Conservation (phyloP, 2,888 invertebrate genomes). For the Pachycephus smyrnensis region DNA sequence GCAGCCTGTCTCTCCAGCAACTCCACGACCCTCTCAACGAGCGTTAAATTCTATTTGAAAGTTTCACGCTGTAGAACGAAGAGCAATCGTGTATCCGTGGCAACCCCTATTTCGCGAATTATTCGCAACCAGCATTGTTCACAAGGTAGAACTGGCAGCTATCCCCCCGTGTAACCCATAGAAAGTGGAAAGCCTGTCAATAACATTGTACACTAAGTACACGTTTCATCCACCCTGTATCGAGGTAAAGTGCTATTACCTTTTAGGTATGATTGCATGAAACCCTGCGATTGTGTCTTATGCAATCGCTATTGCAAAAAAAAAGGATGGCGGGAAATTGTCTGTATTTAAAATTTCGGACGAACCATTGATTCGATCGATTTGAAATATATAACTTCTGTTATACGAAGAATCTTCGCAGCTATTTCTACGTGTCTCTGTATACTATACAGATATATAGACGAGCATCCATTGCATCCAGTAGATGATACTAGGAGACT, state of each 20-base stretch:
- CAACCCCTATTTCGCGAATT: not conserved
- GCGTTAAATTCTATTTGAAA: conserved; percentile 23
- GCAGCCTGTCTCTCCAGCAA: conserved; percentile 6
- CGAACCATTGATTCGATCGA: not conserved
- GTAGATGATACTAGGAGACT: no score
- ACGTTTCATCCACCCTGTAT: not conserved
- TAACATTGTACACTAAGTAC: not conserved
- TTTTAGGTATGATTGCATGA: not conserved
- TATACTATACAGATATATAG: no score
- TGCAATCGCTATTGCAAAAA: not conserved
- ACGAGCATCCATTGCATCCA: no score
- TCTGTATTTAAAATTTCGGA: not conserved
- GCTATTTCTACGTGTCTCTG: no score
- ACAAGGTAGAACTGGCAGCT: not conserved
- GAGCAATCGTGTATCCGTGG: not conserved
- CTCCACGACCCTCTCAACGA: conserved; percentile 11
- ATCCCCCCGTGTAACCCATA: not conserved
- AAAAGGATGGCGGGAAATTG: not conserved
- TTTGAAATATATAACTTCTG: not conserved
- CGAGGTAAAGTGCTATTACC: not conserved
- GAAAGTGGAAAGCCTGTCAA: not conserved
- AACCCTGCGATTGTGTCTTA: not conserved
- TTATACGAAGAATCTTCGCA: no score
- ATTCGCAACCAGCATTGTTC: not conserved
- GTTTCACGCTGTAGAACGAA: conserved; percentile 4